Conservation (phyloP, 2,113 vertebrate species). For the Myxocyprinus asiaticus region DNA sequence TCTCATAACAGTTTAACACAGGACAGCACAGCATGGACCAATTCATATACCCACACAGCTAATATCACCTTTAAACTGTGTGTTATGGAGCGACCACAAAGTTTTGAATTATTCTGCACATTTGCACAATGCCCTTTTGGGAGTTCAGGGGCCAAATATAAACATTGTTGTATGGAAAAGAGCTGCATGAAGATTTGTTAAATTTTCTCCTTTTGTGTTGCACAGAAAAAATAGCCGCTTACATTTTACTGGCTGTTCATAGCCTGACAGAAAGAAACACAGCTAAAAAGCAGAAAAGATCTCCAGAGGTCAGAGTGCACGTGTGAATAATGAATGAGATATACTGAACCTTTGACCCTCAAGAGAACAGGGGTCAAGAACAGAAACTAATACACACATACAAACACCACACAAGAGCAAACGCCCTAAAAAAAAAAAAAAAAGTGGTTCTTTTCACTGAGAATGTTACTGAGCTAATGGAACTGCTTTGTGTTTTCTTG, state of each 20-base stretch:
- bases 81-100: not conserved
- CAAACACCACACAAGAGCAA: not conserved
- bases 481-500: not conserved
- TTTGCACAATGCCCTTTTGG: not conserved
- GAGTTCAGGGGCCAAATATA: no score
- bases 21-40: not conserved
- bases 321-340: constrained; percentile 47
- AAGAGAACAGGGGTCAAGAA: not conserved
- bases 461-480: not conserved
- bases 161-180: no score
- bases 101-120: not conserved
- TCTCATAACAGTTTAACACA: constrained; percentile 35
- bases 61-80: not conserved
- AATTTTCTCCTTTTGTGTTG: no score
- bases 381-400: not conserved
- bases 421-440: not conserved
- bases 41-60: constrained; percentile 14
- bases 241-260: not conserved
- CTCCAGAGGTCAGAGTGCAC: constrained; percentile 33
- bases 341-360: constrained; percentile 30
- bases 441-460: not conserved
- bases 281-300: constrained; percentile 18
- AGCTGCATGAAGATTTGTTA: no score
- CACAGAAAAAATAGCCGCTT: no score
- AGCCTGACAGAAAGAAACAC: not conserved